Conservation (phyloP, 2,888 invertebrate genomes). For the Mamestra brassicae region DNA sequence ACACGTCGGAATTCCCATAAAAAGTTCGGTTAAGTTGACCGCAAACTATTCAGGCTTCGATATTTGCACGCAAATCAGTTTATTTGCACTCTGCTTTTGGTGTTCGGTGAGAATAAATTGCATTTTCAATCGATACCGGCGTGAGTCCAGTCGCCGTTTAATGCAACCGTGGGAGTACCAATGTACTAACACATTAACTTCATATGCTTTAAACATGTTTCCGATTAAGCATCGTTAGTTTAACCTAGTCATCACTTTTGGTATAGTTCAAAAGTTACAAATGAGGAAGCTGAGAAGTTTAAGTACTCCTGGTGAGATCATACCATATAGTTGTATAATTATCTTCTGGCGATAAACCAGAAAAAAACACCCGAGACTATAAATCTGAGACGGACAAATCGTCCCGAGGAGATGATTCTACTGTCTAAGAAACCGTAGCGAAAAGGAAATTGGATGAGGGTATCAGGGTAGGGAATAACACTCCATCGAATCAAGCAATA, state of each 20-base stretch:
- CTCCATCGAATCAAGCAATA: constrained; percentile 15
- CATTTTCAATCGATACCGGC: constrained; percentile 49
- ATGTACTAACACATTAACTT: constrained; percentile 25
- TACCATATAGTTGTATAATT: neutral
- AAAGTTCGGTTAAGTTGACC: constrained; percentile 42
- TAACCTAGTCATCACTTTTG: constrained; percentile 8
- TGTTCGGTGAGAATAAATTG: constrained; percentile 51
- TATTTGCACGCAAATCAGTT: constrained; percentile 58
- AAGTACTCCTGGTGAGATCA: neutral
- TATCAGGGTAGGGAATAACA: constrained; percentile 12
- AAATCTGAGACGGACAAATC: constrained; percentile 3
- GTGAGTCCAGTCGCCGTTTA: constrained; percentile 16
- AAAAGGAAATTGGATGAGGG: constrained; percentile 24
- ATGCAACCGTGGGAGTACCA: constrained; percentile 34
- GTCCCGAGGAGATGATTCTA: neutral
- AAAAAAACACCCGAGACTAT: neutral
- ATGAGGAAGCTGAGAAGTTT: neutral
- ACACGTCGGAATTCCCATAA: constrained; percentile 20
- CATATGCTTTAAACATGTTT: constrained; percentile 45
- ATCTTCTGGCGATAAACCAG: neutral
- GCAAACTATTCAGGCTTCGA: constrained; percentile 33
- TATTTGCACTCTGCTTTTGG: constrained; percentile 52
- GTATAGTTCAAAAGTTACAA: constrained; percentile 4
- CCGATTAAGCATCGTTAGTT: constrained; percentile 14
- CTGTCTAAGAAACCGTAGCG: constrained; percentile 10